Percentiles rank a stretch among this genome's conserved stretches.
Evolutionary conservation across 2,888 invertebrate genomes (phyloP).

Genomic region (Ischnus inquisitorius): DNA sequence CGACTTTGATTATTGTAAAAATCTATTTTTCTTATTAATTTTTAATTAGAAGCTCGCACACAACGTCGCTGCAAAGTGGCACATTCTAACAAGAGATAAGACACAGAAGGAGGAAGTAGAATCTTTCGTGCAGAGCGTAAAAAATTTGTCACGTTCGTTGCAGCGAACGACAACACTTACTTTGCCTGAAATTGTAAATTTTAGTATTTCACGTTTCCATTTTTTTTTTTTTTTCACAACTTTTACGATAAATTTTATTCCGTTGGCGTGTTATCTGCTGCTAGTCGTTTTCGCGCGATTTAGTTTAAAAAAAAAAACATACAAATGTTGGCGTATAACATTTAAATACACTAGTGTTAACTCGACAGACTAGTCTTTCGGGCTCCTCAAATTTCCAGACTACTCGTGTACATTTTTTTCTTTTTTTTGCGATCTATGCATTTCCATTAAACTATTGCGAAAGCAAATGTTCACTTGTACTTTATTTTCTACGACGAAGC

Average conservation of each 20-base stretch:
- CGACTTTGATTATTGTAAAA: neutral
- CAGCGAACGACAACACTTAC: conserved; percentile 24
- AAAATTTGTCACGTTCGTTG: conserved; percentile 28
- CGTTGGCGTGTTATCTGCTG: conserved; percentile 60
- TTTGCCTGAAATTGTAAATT: conserved; percentile 25
- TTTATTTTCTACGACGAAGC: conserved; percentile 54
- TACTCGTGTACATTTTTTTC: conserved; percentile 59
- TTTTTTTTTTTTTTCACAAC: neutral
- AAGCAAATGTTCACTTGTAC: conserved; percentile 11
- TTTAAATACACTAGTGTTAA: conserved; percentile 43
- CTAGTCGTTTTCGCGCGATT: conserved; percentile 46
- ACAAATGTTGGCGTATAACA: conserved; percentile 2
- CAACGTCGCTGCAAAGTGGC: conserved; percentile 63
- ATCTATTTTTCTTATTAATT: neutral
- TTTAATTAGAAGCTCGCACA: conserved; percentile 37
- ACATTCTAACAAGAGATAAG: conserved; percentile 64
- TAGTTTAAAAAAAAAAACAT: conserved; percentile 13
- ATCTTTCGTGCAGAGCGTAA: conserved; percentile 35
- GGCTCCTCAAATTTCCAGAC: conserved; percentile 71
- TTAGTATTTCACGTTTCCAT: conserved; percentile 4
- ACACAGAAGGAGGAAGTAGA: conserved; percentile 51
- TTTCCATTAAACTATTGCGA: conserved; percentile 45
- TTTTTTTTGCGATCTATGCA: conserved; percentile 8
- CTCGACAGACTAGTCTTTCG: conserved; percentile 65
- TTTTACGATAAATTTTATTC: conserved; percentile 22